Percentiles rank a stretch among this genome's conserved stretches.
These are phyloP conservation scores for Hepsetus odoe DNA, from an alignment of 2,113 vertebrate genomes.

Conservation along the genomic window DNA sequence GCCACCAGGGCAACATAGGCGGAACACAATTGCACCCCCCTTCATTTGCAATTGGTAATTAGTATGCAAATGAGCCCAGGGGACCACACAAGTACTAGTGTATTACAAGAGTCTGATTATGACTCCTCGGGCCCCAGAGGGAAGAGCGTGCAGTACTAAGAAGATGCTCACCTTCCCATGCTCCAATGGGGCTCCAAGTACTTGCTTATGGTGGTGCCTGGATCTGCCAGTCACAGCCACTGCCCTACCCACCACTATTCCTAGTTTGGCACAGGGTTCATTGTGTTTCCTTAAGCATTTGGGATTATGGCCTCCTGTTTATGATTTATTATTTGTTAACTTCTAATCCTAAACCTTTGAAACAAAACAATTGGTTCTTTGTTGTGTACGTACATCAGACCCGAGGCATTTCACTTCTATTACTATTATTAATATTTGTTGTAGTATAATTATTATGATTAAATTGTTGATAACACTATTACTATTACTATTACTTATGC, in stretches of 20 bases:
- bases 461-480: too few species aligned
- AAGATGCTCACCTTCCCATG: conserved; percentile 44
- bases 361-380: neutral
- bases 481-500: too few species aligned
- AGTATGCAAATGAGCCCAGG: conserved; percentile 94
- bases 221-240: conserved; percentile 30
- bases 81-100: conserved; percentile 97
- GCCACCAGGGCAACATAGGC: conserved; percentile 62
- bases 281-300: conserved; percentile 44
- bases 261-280: conserved; percentile 26
- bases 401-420: neutral
- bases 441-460: too few species aligned
- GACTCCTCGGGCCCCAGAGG: conserved; percentile 64
- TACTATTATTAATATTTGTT: too few species aligned
- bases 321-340: conserved; percentile 23
- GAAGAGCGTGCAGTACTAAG: conserved; percentile 51
- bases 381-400: neutral
- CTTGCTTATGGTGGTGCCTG: conserved; percentile 32
- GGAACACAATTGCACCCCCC: conserved; percentile 75
- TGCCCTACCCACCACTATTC: conserved; percentile 34
- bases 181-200: conserved; percentile 32
- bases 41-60: conserved; percentile 95
- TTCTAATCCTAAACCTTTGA: neutral
- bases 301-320: conserved; percentile 43
- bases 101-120: conserved; percentile 96